These are phyloP conservation scores for Drosophila dunni DNA, from an alignment of 1,140 invertebrate genomes.

Conservation along the genomic window DNA sequence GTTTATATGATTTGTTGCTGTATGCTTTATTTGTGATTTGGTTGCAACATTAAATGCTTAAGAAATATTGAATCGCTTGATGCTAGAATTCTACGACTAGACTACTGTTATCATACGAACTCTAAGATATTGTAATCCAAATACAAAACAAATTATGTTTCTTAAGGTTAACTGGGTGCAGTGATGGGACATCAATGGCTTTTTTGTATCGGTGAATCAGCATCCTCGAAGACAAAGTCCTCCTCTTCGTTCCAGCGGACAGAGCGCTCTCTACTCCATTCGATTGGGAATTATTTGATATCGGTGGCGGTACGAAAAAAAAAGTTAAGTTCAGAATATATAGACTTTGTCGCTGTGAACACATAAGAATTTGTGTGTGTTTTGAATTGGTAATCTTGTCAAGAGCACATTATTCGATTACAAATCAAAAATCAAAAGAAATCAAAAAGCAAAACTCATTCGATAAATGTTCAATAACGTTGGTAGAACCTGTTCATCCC, in stretches of 20 bases:
- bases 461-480: constrained; percentile 76
- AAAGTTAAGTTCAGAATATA: constrained; percentile 77
- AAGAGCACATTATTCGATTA: constrained; percentile 50
- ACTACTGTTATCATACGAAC: constrained; percentile 50
- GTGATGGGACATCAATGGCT: constrained; percentile 37
- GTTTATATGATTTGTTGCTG: constrained; percentile 11
- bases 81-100: constrained; percentile 12
- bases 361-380: constrained; percentile 76
- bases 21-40: constrained; percentile 47
- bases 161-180: constrained; percentile 11
- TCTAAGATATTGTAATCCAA: constrained; percentile 32
- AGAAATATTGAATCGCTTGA: constrained; percentile 30
- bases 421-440: constrained; percentile 56
- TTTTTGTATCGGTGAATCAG: constrained; percentile 57
- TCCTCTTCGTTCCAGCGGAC: constrained; percentile 75
- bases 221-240: constrained; percentile 79
- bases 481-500: constrained; percentile 83
- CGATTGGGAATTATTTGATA: constrained; percentile 21
- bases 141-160: constrained; percentile 56
- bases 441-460: constrained; percentile 58
- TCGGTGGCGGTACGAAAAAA: constrained; percentile 50
- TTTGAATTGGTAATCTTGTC: constrained; percentile 69
- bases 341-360: constrained; percentile 81
- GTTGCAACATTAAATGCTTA: constrained; percentile 53
- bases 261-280: constrained; percentile 56